A percentile compares a stretch with the other conserved stretches of the same genome.
phyloP scores from a whole-genome alignment of 2,113 vertebrate species.

The Psilopsiagon aurifrons region DNA sequence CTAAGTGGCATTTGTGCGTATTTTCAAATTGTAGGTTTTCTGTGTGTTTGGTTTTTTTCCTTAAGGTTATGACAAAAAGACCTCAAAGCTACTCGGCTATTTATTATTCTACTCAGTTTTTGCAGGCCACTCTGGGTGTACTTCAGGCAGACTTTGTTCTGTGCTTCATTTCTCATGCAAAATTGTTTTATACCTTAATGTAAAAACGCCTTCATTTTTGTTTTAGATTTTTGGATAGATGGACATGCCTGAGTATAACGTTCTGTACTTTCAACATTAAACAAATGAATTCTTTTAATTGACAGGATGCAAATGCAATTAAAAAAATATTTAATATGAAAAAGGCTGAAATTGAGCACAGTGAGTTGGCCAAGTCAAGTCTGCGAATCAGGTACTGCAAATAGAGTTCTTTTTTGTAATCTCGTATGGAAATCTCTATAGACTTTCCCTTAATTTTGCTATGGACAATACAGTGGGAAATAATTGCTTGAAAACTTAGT shows the following conservation, averaged over 20 bases:
- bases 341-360: constrained; percentile 94
- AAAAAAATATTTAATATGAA: constrained; percentile 98
- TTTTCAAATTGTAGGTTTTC: background rate
- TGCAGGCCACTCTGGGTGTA: background rate
- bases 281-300: constrained; percentile 51
- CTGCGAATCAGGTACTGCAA: constrained; percentile 89
- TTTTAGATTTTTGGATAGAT: background rate
- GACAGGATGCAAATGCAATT: constrained; percentile 96
- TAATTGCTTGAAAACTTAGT: background rate
- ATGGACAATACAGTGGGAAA: background rate
- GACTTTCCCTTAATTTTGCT: background rate
- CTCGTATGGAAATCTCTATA: background rate
- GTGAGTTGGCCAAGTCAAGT: constrained; percentile 93
- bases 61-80: background rate
- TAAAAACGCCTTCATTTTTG: background rate
- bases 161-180: background rate
- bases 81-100: background rate
- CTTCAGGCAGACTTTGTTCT: background rate
- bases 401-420: background rate
- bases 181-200: background rate
- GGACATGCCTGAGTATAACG: background rate
- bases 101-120: background rate
- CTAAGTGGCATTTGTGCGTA: background rate
- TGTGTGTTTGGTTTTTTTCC: background rate
- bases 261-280: background rate